Evolutionary conservation across 2,113 vertebrate species (phyloP), one percentile per base, ranked within the genome.

Genomic region (Oceanodroma tethys): DNA sequence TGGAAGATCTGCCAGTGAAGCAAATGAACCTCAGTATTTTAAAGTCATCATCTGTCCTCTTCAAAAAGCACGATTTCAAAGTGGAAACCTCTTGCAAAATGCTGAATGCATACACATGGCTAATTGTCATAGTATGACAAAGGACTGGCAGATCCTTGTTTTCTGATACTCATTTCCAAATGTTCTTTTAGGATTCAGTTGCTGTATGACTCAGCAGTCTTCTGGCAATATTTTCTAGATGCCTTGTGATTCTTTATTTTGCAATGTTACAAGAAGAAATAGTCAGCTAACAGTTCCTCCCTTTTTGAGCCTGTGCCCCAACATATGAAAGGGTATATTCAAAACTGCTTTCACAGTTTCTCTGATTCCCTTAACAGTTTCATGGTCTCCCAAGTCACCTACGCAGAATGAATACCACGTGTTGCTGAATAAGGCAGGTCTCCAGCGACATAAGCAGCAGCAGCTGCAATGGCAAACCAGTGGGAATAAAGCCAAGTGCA

Each of bases 1-100:
- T 66, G 99, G 99, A 72, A 99, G 98, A 97, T 98, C 99, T 99
- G 98, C 70, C 93, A 97, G 95, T 81, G 40, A 98, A 98, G 75
- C 40, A 97, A 65, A 97, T 2, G 72, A 78, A 81, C 13, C 23
- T 81, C 43, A 81, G 79, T 65, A 63, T 81, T 95, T 92, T 70
- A 27, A 66, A 86, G 83, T 4, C 73, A 16, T 48, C 63, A 75
- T 87, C 67, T 76, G 16, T 36, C 21, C 38, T 62, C 72, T 74
- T 52, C 59, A 92, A 86, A 81, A 88, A 62, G 22, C 25, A 32
- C 0, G 8, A 73, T 45, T 86, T 74, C 36, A 27, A 60, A 80
- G 52, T 16, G 30, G 56, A 89, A 91, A 88, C 19, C 16, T 84
- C 45, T 89, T 81, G 36, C 32, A 93, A 89, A 94, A 73, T 7